Evolutionary conservation across 2,888 invertebrate species (phyloP), one percentile per base, ranked within the genome.

Genomic region (Lasioglossum morio): DNA sequence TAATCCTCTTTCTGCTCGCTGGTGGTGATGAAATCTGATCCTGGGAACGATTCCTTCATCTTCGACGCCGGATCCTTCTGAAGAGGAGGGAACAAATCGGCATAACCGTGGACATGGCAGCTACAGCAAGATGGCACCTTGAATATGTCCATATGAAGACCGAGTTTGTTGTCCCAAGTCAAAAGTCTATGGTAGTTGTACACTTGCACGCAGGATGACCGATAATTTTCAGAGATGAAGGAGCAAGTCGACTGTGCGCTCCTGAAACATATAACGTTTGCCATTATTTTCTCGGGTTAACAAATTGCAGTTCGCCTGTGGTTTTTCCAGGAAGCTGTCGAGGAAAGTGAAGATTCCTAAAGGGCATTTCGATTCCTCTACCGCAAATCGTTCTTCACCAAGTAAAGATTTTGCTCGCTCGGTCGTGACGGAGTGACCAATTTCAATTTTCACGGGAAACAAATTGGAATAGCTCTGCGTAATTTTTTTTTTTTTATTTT

Each of bases 51-150:
- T 92, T 97, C 96, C 80, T 96, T 96, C 0, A 95, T 94, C 2
- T 96, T 95, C 85, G 96, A 95, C 16, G 96, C 96, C 5, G 96
- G 95, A 90, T 96, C 95, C 63, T 96, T 96, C 1, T 96, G 96
- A 40, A 96, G 94, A 0, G 97, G 97, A 0, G 97, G 97, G 87
- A 96, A 97, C 16, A 97, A 96, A 19, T 97, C 97, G 48, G 97
- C 96, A 92, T 97, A 98, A 4, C 97, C 98, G 93, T 97, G 97
- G 19, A 98, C 97, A 93, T 98, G 98, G 92, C 98, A 98, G 4
- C 98, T 97, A 92, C 98, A 98, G 91, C 98, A 98, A 0, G 97
- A 97, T 43, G 98, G 98, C 1, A 97, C 97, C 96, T 98, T 98
- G 92, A 98, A 98, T 85, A 98, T 97, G 93, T 98, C 98, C 96